phyloP scores from a whole-genome alignment of 2,113 vertebrate species.

The Todiramphus saurophagus region DNA sequence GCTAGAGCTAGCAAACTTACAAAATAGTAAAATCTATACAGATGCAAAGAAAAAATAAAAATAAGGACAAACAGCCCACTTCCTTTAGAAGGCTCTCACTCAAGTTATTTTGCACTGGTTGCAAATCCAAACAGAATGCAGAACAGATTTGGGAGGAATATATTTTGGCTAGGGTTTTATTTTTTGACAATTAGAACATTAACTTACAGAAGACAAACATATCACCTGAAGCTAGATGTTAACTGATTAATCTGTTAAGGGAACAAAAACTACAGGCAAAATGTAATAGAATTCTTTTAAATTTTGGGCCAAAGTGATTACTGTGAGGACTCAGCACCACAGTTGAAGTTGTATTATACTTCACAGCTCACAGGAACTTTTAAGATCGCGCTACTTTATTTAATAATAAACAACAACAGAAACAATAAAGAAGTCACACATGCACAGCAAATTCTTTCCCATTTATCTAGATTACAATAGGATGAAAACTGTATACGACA shows the following conservation, averaged over 20 bases:
- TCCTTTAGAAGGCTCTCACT: background rate
- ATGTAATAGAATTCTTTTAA: background rate
- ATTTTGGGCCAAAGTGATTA: background rate
- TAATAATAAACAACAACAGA: background rate
- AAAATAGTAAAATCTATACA: accelerated
- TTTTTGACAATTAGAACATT: background rate
- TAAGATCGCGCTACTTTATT: background rate
- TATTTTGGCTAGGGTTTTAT: background rate
- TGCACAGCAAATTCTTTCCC: background rate
- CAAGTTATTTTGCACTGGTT: background rate
- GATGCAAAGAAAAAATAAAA: background rate
- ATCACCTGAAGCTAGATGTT: background rate
- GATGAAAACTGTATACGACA: background rate
- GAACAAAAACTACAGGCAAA: background rate
- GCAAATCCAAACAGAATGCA: background rate
- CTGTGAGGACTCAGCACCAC: background rate
- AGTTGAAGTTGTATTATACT: background rate
- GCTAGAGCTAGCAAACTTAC: background rate
- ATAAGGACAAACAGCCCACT: background rate
- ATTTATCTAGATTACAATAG: background rate
- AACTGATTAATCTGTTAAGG: background rate
- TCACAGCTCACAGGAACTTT: background rate
- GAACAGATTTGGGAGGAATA: background rate
- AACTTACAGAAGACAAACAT: background rate
- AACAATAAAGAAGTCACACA: background rate